Evolutionary conservation across 2,113 vertebrate genomes (phyloP).

Genomic region (Nesogale talazaci): DNA sequence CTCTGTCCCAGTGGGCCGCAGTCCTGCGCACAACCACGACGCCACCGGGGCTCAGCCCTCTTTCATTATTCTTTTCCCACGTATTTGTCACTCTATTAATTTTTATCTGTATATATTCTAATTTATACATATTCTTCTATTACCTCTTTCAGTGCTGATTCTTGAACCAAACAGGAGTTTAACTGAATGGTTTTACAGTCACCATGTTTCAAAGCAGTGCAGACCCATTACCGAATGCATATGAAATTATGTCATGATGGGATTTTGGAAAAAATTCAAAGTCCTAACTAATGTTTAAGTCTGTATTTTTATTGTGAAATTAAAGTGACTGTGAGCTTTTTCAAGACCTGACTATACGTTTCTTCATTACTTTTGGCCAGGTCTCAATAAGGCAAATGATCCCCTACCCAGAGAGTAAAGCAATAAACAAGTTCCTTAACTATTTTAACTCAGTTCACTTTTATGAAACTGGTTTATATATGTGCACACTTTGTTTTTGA

Average conservation of each 20-base stretch:
- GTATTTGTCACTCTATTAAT: conserved; percentile 8
- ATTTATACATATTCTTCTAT: not conserved
- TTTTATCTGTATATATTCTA: conserved; percentile 10
- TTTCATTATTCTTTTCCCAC: too few relatives aligned
- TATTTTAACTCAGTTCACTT: conserved; percentile 27
- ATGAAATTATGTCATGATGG: conserved; percentile 9
- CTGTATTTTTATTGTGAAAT: conserved; percentile 38
- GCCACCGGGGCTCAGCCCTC: too few relatives aligned
- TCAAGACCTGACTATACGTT: not conserved
- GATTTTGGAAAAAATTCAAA: conserved; percentile 30
- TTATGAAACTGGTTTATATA: conserved; percentile 40
- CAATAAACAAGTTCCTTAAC: not conserved
- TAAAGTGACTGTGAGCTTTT: not conserved
- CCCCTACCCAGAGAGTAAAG: not conserved
- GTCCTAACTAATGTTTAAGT: not conserved
- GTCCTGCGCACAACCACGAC: too few relatives aligned
- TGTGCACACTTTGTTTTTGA: not conserved
- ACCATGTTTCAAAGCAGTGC: not conserved
- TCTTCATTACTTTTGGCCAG: conserved; percentile 21
- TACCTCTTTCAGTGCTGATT: not conserved
- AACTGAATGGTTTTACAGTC: not conserved
- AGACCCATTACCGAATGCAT: not conserved
- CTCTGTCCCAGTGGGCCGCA: too few relatives aligned
- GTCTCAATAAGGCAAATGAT: not conserved
- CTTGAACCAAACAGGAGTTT: not conserved